Percentiles rank a stretch among this genome's conserved stretches.
Conservation (phyloP, 2,113 vertebrate genomes). For the Rhegmatorhina hoffmannsi region DNA sequence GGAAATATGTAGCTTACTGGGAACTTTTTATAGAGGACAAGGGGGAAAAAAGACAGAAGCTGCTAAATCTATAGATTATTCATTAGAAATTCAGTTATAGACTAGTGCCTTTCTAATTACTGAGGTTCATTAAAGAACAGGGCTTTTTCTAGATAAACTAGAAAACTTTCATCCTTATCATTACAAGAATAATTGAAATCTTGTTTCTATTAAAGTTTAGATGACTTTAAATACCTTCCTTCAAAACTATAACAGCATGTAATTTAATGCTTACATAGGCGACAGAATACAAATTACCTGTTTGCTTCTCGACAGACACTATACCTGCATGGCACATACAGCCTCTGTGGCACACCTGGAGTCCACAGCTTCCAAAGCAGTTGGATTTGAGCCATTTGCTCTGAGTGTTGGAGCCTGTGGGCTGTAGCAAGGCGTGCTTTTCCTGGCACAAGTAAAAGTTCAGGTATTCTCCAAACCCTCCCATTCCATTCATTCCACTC, state of each 20-base stretch:
- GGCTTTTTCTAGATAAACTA: conserved; percentile 39
- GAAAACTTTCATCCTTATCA: conserved; percentile 51
- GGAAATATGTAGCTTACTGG: conserved; percentile 25
- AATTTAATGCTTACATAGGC: conserved; percentile 35
- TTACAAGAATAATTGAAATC: conserved; percentile 44
- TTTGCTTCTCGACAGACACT: not conserved
- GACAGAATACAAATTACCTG: conserved; percentile 41
- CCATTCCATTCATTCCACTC: conserved; percentile 2
- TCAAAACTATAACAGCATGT: conserved; percentile 26
- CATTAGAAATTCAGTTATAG: conserved; percentile 34
- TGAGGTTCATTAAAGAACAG: conserved; percentile 17
- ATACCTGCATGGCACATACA: not conserved
- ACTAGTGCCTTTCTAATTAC: conserved; percentile 41
- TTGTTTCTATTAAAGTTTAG: conserved; percentile 59
- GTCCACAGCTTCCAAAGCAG: not conserved
- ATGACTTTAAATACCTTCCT: conserved; percentile 47
- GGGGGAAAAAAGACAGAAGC: not conserved
- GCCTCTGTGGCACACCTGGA: not conserved
- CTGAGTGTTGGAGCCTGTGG: not conserved
- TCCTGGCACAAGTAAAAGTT: not conserved
- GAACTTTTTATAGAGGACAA: conserved; percentile 56
- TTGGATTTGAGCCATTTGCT: not conserved
- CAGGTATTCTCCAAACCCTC: not conserved
- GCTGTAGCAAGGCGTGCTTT: not conserved
- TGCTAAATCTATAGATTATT: conserved; percentile 62